Conservation (phyloP, 2,797 vertebrate species). For the Gymnoscopelus braueri region DNA sequence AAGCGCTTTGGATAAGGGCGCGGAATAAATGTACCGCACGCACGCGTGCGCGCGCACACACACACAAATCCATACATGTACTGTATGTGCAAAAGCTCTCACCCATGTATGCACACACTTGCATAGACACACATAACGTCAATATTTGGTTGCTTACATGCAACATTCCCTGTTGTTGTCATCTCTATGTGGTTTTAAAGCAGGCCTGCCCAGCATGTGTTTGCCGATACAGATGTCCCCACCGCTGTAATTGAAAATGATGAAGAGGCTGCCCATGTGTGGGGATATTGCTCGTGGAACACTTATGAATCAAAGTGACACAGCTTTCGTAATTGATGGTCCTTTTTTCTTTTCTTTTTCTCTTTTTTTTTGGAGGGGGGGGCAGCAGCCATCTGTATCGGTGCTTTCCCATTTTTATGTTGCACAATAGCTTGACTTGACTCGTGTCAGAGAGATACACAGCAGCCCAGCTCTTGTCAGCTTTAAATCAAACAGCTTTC, state of each 20-base stretch:
- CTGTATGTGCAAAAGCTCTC: too few relatives aligned
- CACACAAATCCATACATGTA: not conserved
- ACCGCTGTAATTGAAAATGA: conserved; percentile 64
- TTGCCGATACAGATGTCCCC: conserved; percentile 55
- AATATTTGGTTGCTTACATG: conserved; percentile 36
- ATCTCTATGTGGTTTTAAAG: conserved; percentile 19
- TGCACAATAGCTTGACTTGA: conserved; percentile 34
- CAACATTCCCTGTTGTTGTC: conserved; percentile 26
- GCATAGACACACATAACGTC: conserved; percentile 5
- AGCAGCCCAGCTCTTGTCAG: conserved; percentile 6
- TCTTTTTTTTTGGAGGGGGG: not conserved
- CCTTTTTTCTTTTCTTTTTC: conserved; percentile 28
- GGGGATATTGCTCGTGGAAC: conserved; percentile 52
- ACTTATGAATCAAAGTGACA: conserved; percentile 66
- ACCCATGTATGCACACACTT: not conserved
- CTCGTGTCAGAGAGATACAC: conserved; percentile 11
- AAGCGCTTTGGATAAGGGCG: too few relatives aligned
- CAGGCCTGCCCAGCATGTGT: conserved; percentile 41
- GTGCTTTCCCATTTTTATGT: conserved; percentile 20
- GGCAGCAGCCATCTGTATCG: conserved; percentile 36
- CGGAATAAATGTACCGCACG: too few relatives aligned
- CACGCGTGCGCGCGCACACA: not conserved
- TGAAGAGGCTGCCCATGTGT: conserved; percentile 50
- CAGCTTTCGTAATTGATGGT: conserved; percentile 51
- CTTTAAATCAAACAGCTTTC: conserved; percentile 27